Evolutionary conservation across 2,888 invertebrate species (phyloP), one percentile per base, ranked within the genome.

Genomic region (Endotricha flammealis): DNA sequence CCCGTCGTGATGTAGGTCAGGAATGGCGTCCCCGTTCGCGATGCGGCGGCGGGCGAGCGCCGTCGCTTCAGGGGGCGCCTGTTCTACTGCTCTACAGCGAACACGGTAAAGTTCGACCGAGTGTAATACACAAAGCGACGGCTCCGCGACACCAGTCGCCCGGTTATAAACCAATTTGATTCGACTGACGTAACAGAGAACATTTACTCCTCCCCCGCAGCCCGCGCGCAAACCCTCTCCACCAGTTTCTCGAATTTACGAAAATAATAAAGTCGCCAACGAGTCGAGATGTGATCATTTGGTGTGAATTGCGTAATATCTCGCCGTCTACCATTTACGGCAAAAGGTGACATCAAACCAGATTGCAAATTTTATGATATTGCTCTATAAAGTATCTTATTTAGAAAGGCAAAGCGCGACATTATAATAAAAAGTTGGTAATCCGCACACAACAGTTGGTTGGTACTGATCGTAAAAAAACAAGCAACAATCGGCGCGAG

Each of bases 1-100:
- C 65, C 57, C 54, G 60, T 57, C 58, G 64, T 64, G 65, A 82
- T 78, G 62, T 82, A 81, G 83, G 82, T 83, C 83, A 82, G 76
- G 71, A 67, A 66, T 72, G 62, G 69, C 61, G 73, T 64, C 64
- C 66, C 64, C 59, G 49, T 66, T 66, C 54, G 57, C 59, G 46
- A 54, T 57, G 61, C 61, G 57, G 54, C 50, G 59, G 51, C n/a
- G n/a, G 53, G 39, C 41, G 44, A 41, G 48, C n/a, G n/a, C n/a
- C n/a, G n/a, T 39, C 40, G 45, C 40, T 41, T 47, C 33, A 40
- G 38, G 44, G 29, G 27, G 24, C 36, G 24, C 13, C 27, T 29
- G 28, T n/a, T 20, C 6, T 7, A 20, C 20, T 9, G 34, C 39
- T 37, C 34, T 39, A 42, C 46, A 43, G 44, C 48, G 48, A 50